Evolutionary conservation across 2,888 invertebrate species (phyloP).

Genomic region (Leistus spinibarbis): DNA sequence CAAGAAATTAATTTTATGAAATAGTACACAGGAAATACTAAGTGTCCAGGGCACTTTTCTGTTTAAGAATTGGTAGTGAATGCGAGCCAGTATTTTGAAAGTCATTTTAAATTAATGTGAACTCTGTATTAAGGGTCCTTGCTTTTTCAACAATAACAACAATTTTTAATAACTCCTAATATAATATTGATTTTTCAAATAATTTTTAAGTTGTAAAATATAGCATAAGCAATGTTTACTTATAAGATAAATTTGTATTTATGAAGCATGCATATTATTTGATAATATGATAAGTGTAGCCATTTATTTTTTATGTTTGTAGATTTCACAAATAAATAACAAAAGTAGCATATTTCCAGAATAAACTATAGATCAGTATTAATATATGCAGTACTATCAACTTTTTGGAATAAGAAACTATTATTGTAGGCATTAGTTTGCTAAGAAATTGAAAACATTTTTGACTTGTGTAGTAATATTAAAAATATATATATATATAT

Average conservation of each 20-base stretch:
- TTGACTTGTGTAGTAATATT: slow-evolving; percentile 16
- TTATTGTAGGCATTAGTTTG: background rate
- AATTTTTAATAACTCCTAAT: background rate
- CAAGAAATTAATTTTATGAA: too few species aligned
- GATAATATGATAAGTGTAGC: background rate
- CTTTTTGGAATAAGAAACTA: background rate
- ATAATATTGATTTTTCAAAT: background rate
- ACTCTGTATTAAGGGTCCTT: background rate
- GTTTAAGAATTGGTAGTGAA: too few species aligned
- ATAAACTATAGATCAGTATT: slow-evolving; percentile 27
- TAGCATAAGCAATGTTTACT: background rate
- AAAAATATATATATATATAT: background rate
- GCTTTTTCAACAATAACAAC: background rate
- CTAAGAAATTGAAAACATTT: slow-evolving; percentile 4
- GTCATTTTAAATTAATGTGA: background rate
- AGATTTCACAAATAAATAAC: background rate
- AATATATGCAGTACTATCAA: slow-evolving; percentile 5
- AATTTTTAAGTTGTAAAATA: background rate
- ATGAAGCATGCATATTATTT: background rate
- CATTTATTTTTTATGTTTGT: background rate
- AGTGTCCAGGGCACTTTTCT: too few species aligned
- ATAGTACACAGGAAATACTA: too few species aligned
- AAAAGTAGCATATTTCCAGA: slow-evolving; percentile 18
- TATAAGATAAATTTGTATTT: background rate
- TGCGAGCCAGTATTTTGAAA: too few species aligned